These are phyloP conservation scores for Setipinna tenuifilis DNA, from an alignment of 2,797 vertebrate genomes.

Conservation along the genomic window DNA sequence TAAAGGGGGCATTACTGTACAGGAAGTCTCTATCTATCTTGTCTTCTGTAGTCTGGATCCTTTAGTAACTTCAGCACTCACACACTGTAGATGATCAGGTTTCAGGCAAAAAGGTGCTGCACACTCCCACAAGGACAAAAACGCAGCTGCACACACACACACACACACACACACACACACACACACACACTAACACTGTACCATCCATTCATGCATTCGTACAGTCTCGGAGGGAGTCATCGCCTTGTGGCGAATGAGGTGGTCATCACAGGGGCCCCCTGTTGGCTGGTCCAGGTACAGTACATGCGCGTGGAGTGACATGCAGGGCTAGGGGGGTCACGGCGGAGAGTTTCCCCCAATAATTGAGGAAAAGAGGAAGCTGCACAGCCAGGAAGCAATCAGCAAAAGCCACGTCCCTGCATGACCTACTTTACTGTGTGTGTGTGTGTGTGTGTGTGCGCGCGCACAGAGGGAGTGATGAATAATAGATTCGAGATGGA, in stretches of 20 bases:
- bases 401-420: constrained; percentile 32
- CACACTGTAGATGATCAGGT: too few relatives aligned
- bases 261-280: neutral
- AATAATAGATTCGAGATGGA: constrained; percentile 54
- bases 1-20: too few relatives aligned
- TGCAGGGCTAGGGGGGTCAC: neutral
- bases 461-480: constrained; percentile 38
- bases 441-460: constrained; percentile 8
- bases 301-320: neutral
- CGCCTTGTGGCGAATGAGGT: neutral
- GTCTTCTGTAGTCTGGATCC: too few relatives aligned
- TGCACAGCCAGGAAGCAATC: constrained; percentile 35
- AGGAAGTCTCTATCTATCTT: too few relatives aligned
- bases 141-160: neutral
- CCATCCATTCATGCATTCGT: neutral
- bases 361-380: constrained; percentile 1
- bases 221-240: neutral
- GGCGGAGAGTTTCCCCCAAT: neutral
- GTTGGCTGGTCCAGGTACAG: neutral
- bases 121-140: too few relatives aligned
- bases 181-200: neutral
- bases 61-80: too few relatives aligned
- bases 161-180: neutral
- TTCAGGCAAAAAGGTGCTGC: too few relatives aligned
- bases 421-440: constrained; percentile 44